Percentiles rank a stretch among this genome's conserved stretches.
Conservation (phyloP, 2,797 vertebrate genomes). For the Gallinago nigripennis region DNA sequence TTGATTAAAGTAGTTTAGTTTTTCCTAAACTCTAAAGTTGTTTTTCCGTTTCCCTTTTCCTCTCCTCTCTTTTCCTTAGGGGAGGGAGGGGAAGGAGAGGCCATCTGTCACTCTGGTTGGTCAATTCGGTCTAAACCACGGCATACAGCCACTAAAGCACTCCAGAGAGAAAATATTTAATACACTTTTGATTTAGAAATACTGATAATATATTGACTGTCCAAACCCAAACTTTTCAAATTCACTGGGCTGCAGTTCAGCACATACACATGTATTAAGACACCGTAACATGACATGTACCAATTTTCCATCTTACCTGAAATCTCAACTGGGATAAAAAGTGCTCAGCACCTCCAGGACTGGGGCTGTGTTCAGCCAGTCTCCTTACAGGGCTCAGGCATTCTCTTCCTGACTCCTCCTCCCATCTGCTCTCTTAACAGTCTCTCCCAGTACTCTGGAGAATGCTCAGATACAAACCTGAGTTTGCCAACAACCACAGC, state of each 20-base stretch:
- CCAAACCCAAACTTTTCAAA: neutral
- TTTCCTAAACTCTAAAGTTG: too few species aligned
- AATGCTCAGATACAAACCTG: neutral
- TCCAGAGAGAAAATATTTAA: neutral
- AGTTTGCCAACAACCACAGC: neutral
- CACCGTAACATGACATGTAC: neutral
- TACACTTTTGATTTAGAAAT: neutral
- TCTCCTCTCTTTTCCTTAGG: too few species aligned
- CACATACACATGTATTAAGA: neutral
- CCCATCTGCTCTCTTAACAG: neutral
- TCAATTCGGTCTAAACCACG: too few species aligned
- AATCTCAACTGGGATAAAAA: neutral
- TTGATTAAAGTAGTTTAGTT: too few species aligned
- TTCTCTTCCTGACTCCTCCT: neutral
- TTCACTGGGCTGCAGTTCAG: neutral
- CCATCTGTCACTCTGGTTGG: too few species aligned
- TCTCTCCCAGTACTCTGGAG: rapidly evolving
- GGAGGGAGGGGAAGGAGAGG: too few species aligned
- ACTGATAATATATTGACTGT: neutral
- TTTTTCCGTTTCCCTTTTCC: too few species aligned
- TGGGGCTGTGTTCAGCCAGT: neutral
- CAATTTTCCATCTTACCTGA: neutral
- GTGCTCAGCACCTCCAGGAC: neutral
- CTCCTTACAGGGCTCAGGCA: neutral
- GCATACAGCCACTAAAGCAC: neutral